A percentile compares a stretch with the other conserved stretches of the same genome.
phyloP scores from a whole-genome alignment of 2,797 vertebrate species.

The Sebastes oblongus region DNA sequence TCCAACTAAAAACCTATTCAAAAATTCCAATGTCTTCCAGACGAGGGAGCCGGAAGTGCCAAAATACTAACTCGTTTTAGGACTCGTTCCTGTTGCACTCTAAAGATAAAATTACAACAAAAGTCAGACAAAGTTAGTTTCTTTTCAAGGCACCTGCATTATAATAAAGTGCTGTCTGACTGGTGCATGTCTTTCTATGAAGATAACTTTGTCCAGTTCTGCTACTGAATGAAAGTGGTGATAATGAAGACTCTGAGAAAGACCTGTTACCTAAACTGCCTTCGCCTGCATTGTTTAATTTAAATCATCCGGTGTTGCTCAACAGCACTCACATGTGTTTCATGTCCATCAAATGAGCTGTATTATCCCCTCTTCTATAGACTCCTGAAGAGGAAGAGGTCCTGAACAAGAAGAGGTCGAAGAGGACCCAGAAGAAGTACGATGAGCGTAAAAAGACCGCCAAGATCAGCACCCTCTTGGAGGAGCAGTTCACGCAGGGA shows the following conservation, averaged over 20 bases:
- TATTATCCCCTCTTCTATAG: conserved; percentile 62
- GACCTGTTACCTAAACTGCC: conserved; percentile 35
- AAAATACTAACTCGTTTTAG: no score
- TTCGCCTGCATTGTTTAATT: background rate
- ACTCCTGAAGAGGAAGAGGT: conserved; percentile 97
- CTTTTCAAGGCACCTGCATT: background rate
- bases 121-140: background rate
- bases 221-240: conserved; percentile 92
- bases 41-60: no score
- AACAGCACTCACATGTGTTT: background rate
- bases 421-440: conserved; percentile 97
- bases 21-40: no score
- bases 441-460: conserved; percentile 94
- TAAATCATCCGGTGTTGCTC: background rate
- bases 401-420: conserved; percentile 97
- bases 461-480: conserved; percentile 92
- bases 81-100: no score
- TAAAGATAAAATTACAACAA: background rate
- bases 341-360: background rate
- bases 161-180: background rate
- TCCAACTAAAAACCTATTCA: no score
- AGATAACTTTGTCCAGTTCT: conserved; percentile 93
- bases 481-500: conserved; percentile 97
- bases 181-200: conserved; percentile 83
- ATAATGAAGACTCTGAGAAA: conserved; percentile 86